A percentile compares a stretch with the other conserved stretches of the same genome.
Evolutionary conservation across 2,797 vertebrate genomes (phyloP).

Genomic region (Acrossocheilus wenchowensis): DNA sequence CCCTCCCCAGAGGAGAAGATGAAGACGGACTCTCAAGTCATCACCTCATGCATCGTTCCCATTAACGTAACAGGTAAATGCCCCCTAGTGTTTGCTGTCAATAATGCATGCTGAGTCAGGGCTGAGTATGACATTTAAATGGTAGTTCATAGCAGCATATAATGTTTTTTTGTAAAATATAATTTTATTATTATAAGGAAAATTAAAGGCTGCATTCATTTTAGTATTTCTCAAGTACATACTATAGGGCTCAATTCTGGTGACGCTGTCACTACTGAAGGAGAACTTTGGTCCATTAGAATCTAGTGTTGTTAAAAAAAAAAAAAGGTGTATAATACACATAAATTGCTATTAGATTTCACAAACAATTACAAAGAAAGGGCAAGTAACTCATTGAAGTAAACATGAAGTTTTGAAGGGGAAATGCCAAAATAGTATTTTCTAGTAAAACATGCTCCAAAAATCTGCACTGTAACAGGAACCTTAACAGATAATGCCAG

Average conservation of each 20-base stretch:
- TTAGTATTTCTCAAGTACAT: neutral
- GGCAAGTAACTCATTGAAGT: neutral
- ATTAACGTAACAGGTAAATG: conserved; percentile 97
- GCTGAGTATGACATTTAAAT: neutral
- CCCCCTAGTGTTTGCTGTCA: neutral
- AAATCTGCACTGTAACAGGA: neutral
- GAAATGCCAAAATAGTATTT: neutral
- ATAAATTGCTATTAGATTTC: neutral
- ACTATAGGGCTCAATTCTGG: conserved; percentile 9
- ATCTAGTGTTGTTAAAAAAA: neutral
- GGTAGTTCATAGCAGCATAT: conserved; percentile 6
- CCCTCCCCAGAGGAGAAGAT: conserved; percentile 97
- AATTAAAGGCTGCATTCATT: neutral
- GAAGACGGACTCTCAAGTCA: conserved; percentile 92
- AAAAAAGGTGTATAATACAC: neutral
- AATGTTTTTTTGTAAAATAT: neutral
- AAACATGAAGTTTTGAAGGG: neutral
- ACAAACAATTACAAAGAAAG: conserved; percentile 5
- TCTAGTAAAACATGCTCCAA: neutral
- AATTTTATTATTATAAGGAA: neutral
- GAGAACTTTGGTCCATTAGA: conserved; percentile 38
- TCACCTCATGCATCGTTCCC: conserved; percentile 96
- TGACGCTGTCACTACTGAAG: conserved; percentile 12
- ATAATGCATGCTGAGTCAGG: conserved; percentile 7
- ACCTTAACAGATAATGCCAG: neutral